phyloP scores from a whole-genome alignment of 2,113 vertebrate species.

The Oreochromis spilurus region DNA sequence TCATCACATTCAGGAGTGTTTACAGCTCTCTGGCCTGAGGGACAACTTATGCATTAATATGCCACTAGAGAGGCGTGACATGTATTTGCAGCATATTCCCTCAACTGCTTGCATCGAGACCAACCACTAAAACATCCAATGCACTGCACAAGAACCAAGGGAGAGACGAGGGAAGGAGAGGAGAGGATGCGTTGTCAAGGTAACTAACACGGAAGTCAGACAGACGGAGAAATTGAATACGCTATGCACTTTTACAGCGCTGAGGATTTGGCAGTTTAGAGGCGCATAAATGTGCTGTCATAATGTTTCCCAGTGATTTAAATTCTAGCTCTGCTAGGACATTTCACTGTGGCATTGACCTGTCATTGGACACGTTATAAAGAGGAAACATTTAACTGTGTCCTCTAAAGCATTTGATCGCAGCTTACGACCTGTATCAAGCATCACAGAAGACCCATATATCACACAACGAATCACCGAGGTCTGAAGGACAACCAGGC shows the following conservation, averaged over 20 bases:
- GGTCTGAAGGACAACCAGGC: conserved; percentile 1
- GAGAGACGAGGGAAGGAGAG: neutral
- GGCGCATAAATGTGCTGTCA: neutral
- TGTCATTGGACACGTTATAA: conserved; percentile 32
- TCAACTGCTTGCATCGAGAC: neutral
- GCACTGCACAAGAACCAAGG: neutral
- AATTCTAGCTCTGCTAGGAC: neutral
- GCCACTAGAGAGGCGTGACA: conserved; percentile 13
- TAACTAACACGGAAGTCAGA: conserved; percentile 6
- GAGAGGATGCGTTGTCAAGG: conserved; percentile 17
- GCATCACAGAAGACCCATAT: neutral
- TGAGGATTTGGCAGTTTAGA: neutral
- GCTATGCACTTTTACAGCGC: neutral
- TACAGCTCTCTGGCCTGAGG: conserved; percentile 32
- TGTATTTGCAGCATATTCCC: neutral
- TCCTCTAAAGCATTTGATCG: conserved; percentile 39
- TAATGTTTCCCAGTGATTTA: neutral
- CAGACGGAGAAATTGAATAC: neutral
- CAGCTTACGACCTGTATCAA: conserved; percentile 3
- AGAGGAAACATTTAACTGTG: conserved; percentile 18
- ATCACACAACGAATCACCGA: neutral
- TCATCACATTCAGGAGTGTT: conserved; percentile 25
- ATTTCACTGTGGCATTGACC: conserved; percentile 28
- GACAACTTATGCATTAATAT: conserved; percentile 41
- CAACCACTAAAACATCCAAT: neutral